These are phyloP conservation scores for Melopsittacus undulatus DNA, from an alignment of 2,797 vertebrate genomes.

Conservation along the genomic window DNA sequence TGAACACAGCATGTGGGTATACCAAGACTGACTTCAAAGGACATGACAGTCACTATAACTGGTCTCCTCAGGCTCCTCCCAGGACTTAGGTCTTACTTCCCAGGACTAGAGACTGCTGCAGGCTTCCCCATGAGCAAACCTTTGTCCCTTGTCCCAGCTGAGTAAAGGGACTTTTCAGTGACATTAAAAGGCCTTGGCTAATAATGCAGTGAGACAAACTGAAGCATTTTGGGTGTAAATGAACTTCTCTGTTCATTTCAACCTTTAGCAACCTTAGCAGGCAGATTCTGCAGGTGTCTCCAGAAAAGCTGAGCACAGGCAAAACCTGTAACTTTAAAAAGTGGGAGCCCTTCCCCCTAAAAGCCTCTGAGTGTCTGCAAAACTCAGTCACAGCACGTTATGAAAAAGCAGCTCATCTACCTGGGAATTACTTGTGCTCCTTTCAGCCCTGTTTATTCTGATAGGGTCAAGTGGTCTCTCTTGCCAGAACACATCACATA, in stretches of 20 bases:
- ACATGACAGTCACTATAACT: not conserved
- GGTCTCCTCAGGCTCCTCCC: not conserved
- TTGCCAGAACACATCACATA: not conserved
- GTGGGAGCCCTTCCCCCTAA: not conserved
- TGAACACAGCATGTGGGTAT: not conserved
- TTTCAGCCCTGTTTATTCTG: not conserved
- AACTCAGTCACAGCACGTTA: not conserved
- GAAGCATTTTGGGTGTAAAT: not conserved
- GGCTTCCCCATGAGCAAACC: not conserved
- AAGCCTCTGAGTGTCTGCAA: not conserved
- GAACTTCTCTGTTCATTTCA: not conserved
- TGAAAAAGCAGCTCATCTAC: not conserved
- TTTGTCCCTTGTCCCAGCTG: not conserved
- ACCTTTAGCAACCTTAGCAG: not conserved
- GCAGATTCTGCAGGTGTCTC: not conserved
- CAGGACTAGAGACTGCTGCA: not conserved
- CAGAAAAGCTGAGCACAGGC: not conserved
- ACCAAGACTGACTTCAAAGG: not conserved
- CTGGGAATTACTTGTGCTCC: not conserved
- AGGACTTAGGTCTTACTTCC: not conserved
- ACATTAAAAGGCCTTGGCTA: not conserved
- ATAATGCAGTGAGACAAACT: not conserved
- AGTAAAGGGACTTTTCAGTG: not conserved
- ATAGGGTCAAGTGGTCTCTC: not conserved
- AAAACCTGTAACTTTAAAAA: not conserved